Conservation (phyloP, 1,140 invertebrate species). For the Drosophila varians region DNA sequence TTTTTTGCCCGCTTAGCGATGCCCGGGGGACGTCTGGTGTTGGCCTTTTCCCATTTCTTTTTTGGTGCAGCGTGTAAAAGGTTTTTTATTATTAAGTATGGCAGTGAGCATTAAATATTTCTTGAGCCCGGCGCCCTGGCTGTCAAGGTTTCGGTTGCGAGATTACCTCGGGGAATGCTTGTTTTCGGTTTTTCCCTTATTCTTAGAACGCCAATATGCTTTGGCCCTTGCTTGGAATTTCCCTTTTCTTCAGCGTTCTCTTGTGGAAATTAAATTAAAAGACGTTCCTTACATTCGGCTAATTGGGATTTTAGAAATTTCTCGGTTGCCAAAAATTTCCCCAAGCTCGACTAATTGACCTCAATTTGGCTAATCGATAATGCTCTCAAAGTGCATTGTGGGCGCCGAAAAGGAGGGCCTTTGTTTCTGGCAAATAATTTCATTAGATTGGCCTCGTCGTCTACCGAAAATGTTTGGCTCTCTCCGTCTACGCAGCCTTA, state of each 20-base stretch:
- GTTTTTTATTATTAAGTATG: slow-evolving; percentile 59
- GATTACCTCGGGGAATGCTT: slow-evolving; percentile 31
- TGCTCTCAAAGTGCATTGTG: slow-evolving; percentile 39
- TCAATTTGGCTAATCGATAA: slow-evolving; percentile 67
- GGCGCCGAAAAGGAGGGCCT: slow-evolving; percentile 1
- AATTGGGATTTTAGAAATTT: slow-evolving; percentile 31
- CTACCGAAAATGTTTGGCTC: slow-evolving; percentile 46
- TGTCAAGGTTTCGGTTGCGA: slow-evolving; percentile 33
- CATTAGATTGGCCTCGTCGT: slow-evolving; percentile 43
- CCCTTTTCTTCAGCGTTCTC: not conserved
- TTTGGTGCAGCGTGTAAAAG: slow-evolving; percentile 51
- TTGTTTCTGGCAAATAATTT: slow-evolving; percentile 60
- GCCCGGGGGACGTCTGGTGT: slow-evolving; percentile 41
- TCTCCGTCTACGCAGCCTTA: slow-evolving; percentile 31
- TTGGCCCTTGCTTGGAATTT: not conserved
- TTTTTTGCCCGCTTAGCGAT: slow-evolving; percentile 18
- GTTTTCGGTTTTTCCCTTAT: not conserved
- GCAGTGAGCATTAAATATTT: slow-evolving; percentile 45
- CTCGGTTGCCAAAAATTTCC: slow-evolving; percentile 48
- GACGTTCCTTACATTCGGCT: slow-evolving; percentile 9
- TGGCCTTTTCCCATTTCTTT: slow-evolving; percentile 41
- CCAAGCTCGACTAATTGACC: slow-evolving; percentile 56
- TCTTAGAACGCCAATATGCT: not conserved
- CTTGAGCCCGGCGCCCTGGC: not conserved
- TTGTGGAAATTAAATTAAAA: slow-evolving; percentile 26